Conservation (phyloP, 2,113 vertebrate genomes). For the Hepsetus odoe region DNA sequence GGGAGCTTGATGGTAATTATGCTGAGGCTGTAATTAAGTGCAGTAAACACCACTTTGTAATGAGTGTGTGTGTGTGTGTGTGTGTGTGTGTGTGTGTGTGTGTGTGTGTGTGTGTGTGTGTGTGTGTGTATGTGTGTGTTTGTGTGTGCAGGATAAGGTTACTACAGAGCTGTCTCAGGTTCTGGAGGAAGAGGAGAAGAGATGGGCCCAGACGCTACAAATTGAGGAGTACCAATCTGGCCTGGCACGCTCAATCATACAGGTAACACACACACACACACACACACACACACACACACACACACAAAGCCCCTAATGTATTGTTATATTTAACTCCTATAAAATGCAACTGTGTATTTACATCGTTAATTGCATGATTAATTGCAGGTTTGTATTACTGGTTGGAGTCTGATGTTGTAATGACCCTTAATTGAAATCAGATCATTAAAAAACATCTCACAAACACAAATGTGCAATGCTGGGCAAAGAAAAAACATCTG, state of each 20-base stretch:
- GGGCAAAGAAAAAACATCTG: too few relatives aligned
- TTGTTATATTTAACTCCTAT: too few relatives aligned
- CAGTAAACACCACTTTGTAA: background rate
- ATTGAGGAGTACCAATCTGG: slow-evolving; percentile 78
- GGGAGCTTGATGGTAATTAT: background rate
- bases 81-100: background rate
- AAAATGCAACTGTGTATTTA: too few relatives aligned
- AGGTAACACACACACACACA: slow-evolving; percentile 62
- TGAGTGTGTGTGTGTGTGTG: background rate
- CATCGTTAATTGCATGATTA: too few relatives aligned
- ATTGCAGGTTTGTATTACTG: too few relatives aligned
- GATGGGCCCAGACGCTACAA: slow-evolving; percentile 75
- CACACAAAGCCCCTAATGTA: background rate
- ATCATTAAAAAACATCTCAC: too few relatives aligned
- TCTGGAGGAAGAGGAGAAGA: slow-evolving; percentile 76
- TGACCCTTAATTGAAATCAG: too few relatives aligned
- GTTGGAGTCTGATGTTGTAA: too few relatives aligned
- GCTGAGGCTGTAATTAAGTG: background rate
- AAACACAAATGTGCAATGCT: too few relatives aligned
- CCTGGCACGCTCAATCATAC: slow-evolving; percentile 76
- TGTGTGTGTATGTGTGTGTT: background rate
- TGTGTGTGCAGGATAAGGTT: slow-evolving; percentile 70
- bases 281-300: background rate
- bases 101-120: background rate
- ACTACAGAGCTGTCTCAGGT: slow-evolving; percentile 73